Evolutionary conservation across 2,113 vertebrate species (phyloP).

Genomic region (Mirounga angustirostris): DNA sequence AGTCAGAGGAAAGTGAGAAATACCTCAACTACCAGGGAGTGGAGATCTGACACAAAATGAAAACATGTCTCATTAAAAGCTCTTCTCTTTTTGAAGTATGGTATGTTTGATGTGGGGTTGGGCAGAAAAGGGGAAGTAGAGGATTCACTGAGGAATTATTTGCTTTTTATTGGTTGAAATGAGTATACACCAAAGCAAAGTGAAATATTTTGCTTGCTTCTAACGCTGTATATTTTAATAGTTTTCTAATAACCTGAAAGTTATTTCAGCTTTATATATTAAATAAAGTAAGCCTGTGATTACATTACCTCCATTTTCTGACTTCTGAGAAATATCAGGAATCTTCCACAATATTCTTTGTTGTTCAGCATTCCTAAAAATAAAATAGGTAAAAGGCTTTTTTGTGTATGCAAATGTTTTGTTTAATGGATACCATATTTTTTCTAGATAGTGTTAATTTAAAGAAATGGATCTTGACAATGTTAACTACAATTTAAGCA

Average conservation of each 20-base stretch:
- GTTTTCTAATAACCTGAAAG: neutral
- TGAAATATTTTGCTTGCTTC: neutral
- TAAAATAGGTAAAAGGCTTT: conserved; percentile 36
- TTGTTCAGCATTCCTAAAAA: conserved; percentile 95
- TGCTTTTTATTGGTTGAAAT: neutral
- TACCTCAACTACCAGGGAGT: neutral
- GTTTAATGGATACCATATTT: neutral
- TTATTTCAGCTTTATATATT: neutral
- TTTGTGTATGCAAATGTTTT: neutral
- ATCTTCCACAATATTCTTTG: conserved; percentile 99
- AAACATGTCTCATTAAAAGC: neutral
- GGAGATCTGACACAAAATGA: neutral
- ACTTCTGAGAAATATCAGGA: conserved; percentile 98
- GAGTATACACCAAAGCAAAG: neutral
- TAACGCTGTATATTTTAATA: neutral
- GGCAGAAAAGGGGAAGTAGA: neutral
- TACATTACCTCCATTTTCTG: conserved; percentile 96
- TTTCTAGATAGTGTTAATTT: neutral
- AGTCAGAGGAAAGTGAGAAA: neutral
- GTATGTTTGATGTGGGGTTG: neutral
- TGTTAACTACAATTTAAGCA: neutral
- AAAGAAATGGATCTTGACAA: neutral
- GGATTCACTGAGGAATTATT: neutral
- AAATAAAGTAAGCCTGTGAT: neutral
- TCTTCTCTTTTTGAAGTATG: neutral